These are phyloP conservation scores for Rhinella marina DNA, from an alignment of 2,797 vertebrate genomes.

Conservation along the genomic window DNA sequence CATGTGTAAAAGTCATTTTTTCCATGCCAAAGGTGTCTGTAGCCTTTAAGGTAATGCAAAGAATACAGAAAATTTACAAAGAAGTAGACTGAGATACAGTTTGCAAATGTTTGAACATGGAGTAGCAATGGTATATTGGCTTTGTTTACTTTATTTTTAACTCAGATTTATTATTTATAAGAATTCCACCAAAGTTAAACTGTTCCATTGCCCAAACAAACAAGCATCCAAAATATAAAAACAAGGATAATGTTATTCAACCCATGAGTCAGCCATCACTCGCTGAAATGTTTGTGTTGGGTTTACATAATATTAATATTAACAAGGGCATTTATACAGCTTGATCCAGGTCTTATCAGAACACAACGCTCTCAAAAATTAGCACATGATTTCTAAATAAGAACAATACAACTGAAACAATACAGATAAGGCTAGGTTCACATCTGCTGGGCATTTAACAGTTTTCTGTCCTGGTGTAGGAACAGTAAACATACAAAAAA, in stretches of 20 bases:
- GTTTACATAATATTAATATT: not conserved
- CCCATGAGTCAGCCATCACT: not conserved
- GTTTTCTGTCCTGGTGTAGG: too few relatives aligned
- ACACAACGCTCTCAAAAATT: not conserved
- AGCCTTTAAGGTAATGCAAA: not conserved
- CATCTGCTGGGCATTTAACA: too few relatives aligned
- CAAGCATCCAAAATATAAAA: not conserved
- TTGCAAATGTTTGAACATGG: not conserved
- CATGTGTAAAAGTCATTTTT: too few relatives aligned
- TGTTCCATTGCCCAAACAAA: not conserved
- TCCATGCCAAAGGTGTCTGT: too few relatives aligned
- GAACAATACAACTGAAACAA: not conserved
- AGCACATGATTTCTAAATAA: too few relatives aligned
- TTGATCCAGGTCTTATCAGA: not conserved
- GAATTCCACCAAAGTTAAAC: not conserved
- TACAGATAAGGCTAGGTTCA: too few relatives aligned
- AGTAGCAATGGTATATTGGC: not conserved
- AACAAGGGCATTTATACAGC: not conserved
- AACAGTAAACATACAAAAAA: too few relatives aligned
- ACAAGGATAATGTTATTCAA: not conserved
- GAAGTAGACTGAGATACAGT: not conserved
- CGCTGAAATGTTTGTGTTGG: conserved; percentile 5
- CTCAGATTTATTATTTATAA: not conserved
- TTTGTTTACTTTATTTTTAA: conserved; percentile 10
- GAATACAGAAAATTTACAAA: not conserved